These are phyloP conservation scores for Hepsetus odoe DNA, from an alignment of 2,113 vertebrate genomes.

Conservation along the genomic window DNA sequence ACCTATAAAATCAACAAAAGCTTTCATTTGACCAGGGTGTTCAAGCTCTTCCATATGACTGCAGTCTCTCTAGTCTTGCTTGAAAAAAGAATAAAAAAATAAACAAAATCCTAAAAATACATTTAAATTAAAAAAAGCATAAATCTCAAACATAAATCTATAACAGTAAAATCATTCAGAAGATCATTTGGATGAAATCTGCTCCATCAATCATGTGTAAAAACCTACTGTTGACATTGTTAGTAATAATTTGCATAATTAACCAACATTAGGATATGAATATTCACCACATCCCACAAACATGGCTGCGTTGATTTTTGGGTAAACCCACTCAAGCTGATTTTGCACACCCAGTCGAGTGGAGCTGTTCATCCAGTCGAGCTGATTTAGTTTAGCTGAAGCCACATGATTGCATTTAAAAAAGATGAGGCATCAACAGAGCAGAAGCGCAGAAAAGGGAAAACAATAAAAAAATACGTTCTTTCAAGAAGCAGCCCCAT, in stretches of 20 bases:
- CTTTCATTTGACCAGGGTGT: too few species aligned
- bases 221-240: too few species aligned
- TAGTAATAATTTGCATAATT: not conserved
- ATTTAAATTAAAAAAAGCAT: too few species aligned
- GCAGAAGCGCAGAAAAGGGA: constrained; percentile 59
- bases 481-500: not conserved
- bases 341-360: not conserved
- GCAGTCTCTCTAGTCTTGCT: too few species aligned
- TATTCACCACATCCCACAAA: not conserved
- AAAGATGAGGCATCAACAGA: constrained; percentile 62
- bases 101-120: too few species aligned
- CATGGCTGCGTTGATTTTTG: constrained; percentile 2
- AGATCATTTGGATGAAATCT: too few species aligned
- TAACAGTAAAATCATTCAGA: too few species aligned
- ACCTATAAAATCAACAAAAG: too few species aligned
- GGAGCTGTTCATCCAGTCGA: not conserved
- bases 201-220: too few species aligned
- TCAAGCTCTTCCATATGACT: too few species aligned
- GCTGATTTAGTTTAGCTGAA: constrained; percentile 35
- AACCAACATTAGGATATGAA: not conserved
- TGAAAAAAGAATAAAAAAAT: too few species aligned
- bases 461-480: constrained; percentile 49
- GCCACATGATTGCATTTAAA: constrained; percentile 36
- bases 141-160: too few species aligned
- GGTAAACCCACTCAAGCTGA: not conserved